Evolutionary conservation across 1,140 invertebrate genomes (phyloP), one percentile per base, ranked within the genome.

Genomic region (Papilio machaon): DNA sequence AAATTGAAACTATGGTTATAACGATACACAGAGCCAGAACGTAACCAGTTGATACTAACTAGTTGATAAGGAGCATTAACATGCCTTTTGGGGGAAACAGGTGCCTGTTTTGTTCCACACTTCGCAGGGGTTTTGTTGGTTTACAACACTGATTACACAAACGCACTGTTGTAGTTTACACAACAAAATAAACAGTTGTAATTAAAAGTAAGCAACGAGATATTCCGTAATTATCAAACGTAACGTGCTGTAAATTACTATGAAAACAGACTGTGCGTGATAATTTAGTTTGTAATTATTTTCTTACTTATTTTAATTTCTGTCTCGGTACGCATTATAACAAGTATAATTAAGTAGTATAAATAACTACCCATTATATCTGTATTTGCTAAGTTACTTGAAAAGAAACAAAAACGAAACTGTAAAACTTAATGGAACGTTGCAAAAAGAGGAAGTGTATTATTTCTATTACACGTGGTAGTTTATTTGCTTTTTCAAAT

Each of bases 161-260:
- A 60, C 54, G 58, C 52, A 78, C 52, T 58, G 35, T 38, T 54
- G 15, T 35, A 78, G 76, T 78, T 78, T 78, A 78, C 54, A 43
- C 52, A 78, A 54, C 76, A 78, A 78, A 78, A 60, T 78, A 78
- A 78, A 78, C 76, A 78, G 46, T 76, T 54, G 76, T 54, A 58
- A 58, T 58, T 60, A 58, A 60, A 60, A 60, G 35, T 38, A 43
- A 78, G 52, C 49, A 78, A 52, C 23, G 30, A 38, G 76, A 60
- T 17, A 17, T 78, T 60, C 58, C 52, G n/a, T 58, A 60, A 78
- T 78, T 78, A 78, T 78, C 49, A 78, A 78, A 38, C 54, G 38
- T 58, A 78, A 78, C 35, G 35, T 78, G 17, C 17, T 43, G 15
- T 52, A 54, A 54, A 78, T 78, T 60, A 35, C 30, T n/a, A 0